Percentiles rank a stretch among this genome's conserved stretches.
These are phyloP conservation scores for Drosophila nr. perissopoda DNA, from an alignment of 2,888 invertebrate genomes.

Conservation along the genomic window DNA sequence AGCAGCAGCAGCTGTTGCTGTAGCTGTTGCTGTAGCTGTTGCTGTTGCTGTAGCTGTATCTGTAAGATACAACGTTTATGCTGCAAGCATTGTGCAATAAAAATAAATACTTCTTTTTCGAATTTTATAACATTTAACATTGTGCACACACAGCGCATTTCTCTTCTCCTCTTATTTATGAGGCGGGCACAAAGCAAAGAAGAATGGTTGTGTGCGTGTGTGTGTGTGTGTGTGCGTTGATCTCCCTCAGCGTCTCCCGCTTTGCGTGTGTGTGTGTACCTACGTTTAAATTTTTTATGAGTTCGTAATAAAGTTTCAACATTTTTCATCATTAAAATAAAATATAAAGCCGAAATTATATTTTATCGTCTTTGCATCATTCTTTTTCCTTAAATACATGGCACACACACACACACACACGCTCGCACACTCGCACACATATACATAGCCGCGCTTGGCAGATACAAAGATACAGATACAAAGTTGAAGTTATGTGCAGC, in stretches of 20 bases:
- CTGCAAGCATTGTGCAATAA: slow-evolving; percentile 71
- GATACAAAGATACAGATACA: slow-evolving; percentile 76
- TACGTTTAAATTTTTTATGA: slow-evolving; percentile 80
- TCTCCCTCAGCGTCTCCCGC: slow-evolving; percentile 32
- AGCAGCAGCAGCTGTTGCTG: background rate
- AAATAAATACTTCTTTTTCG: slow-evolving; percentile 70
- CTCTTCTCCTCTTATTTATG: slow-evolving; percentile 68
- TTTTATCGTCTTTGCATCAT: slow-evolving; percentile 83
- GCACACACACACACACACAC: slow-evolving; percentile 57
- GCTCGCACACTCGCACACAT: slow-evolving; percentile 25
- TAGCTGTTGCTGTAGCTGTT: slow-evolving; percentile 32
- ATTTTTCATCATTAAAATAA: slow-evolving; percentile 85
- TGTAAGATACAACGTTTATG: slow-evolving; percentile 58
- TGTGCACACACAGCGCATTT: slow-evolving; percentile 61
- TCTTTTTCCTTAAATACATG: slow-evolving; percentile 79
- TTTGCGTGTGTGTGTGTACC: slow-evolving; percentile 48
- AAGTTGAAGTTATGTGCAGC: slow-evolving; percentile 79
- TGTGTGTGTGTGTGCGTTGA: slow-evolving; percentile 45
- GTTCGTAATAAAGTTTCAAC: slow-evolving; percentile 84
- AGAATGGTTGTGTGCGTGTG: slow-evolving; percentile 24
- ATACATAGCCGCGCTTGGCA: slow-evolving; percentile 34
- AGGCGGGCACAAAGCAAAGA: slow-evolving; percentile 48
- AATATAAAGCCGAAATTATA: slow-evolving; percentile 83
- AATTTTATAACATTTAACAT: slow-evolving; percentile 77
- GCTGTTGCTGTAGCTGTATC: slow-evolving; percentile 11